phyloP scores from a whole-genome alignment of 2,113 vertebrate species.

The Lates calcarifer region DNA sequence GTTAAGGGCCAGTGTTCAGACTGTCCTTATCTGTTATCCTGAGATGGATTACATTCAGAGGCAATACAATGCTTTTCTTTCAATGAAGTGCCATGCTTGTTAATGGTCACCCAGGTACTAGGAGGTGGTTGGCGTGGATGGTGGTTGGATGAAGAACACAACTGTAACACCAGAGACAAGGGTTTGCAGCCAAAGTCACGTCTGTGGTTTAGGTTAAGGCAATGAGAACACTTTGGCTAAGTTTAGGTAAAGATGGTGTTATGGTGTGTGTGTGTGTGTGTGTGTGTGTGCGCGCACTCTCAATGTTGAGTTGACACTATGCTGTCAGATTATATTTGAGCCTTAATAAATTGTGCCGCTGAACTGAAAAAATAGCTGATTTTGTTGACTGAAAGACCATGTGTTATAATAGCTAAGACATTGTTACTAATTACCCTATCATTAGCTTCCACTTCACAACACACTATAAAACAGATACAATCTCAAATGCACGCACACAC shows the following conservation, averaged over 20 bases:
- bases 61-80: no score
- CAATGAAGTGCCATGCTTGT: no score
- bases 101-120: no score
- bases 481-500: slow-evolving; percentile 27
- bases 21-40: no score
- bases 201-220: background rate
- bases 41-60: no score
- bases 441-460: slow-evolving; percentile 55
- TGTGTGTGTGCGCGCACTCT: background rate
- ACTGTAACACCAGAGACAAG: background rate
- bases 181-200: background rate
- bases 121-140: no score
- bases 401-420: slow-evolving; percentile 28
- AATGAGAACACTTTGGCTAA: background rate
- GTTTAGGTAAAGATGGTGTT: background rate
- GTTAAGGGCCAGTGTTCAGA: background rate
- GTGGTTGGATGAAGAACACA: no score
- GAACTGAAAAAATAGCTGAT: slow-evolving; percentile 8
- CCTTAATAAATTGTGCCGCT: slow-evolving; percentile 18
- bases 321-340: slow-evolving; percentile 23
- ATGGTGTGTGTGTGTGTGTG: background rate
- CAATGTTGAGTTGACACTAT: background rate
- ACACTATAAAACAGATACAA: slow-evolving; percentile 24
- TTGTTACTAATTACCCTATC: slow-evolving; percentile 55
- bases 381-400: slow-evolving; percentile 8